These are phyloP conservation scores for Spatula versicolor DNA, from an alignment of 2,797 vertebrate genomes.

Conservation along the genomic window DNA sequence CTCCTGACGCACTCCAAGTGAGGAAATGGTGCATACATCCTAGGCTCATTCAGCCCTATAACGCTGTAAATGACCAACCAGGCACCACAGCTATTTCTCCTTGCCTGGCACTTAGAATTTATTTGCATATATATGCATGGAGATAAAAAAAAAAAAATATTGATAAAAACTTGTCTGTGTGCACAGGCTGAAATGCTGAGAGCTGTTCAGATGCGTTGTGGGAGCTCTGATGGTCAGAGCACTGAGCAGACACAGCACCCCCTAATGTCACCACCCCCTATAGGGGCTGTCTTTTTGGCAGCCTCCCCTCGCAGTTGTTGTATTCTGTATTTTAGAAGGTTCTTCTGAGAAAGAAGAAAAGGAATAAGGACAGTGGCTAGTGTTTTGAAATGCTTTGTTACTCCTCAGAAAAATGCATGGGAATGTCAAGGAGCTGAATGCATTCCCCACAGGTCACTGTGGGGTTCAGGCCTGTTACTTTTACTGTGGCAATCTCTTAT, in stretches of 20 bases:
- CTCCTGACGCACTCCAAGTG: background rate
- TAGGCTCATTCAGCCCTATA: background rate
- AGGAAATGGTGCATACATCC: background rate
- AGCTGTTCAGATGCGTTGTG: background rate
- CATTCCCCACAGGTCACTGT: no score
- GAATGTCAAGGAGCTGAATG: background rate
- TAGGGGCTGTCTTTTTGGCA: background rate
- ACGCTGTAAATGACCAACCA: background rate
- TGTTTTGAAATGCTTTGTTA: background rate
- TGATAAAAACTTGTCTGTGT: background rate
- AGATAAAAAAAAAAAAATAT: background rate
- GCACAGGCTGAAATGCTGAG: background rate
- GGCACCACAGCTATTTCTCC: background rate
- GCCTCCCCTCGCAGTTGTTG: background rate
- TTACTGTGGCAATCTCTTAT: background rate
- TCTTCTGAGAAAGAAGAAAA: background rate
- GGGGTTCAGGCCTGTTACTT: background rate
- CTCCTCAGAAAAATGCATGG: background rate
- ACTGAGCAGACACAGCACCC: rapidly evolving
- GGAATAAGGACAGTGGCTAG: background rate
- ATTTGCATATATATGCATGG: background rate
- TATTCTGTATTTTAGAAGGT: background rate
- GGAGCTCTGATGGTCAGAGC: background rate
- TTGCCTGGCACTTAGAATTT: background rate
- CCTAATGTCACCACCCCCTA: background rate